Base-by-base conservation (phyloP, 2,113 vertebrate genomes). In the Taurulus bubalis region DNA sequence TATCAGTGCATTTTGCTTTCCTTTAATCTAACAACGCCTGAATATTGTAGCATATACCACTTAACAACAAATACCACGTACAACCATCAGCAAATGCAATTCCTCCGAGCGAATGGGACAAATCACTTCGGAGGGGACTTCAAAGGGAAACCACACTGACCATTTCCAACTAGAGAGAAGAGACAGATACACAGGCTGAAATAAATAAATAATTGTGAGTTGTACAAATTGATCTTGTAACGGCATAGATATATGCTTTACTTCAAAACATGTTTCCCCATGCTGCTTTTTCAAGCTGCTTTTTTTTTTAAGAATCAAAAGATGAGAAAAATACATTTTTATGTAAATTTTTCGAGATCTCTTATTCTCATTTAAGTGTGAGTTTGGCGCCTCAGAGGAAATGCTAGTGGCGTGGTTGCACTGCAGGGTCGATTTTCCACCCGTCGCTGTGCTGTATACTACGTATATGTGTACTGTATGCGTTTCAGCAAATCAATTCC, bases 1-100 rank as follows among this genome's bases (percentile, higher is more conserved):
- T 75, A 89, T 87, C 86, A 74, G 83, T 66, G 68, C 63, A 80
- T 87, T 91, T 87, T 82, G 64, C 80, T 83, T 84, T 78, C 82
- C 89, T 94, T 92, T 92, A 90, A 91, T 94, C 90, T 91, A 87
- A 87, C 87, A 90, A 80, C 81, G 76, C 74, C 63, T 34, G 73
- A 84, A 85, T 79, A 80, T 79, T 87, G 88, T 67, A 69, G 80
- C 68, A 24, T 68, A 71, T 76, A 77, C 64, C 70, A 68, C 81
- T 86, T 84, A 85, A 83, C 82, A 90, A 87, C 74, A 87, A 81
- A 87, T 77, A 84, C 77, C 67, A 74, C 81, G 82, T 83, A 74
- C 88, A 86, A 49, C 85, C 82, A 81, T 75, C 82, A 78, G 85
- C 42, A 14, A 75, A 87, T 84, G 84, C 87, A 89, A 85, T 90